phyloP scores from a whole-genome alignment of 2,888 invertebrate genomes.

The Drosophila paranaensis region DNA sequence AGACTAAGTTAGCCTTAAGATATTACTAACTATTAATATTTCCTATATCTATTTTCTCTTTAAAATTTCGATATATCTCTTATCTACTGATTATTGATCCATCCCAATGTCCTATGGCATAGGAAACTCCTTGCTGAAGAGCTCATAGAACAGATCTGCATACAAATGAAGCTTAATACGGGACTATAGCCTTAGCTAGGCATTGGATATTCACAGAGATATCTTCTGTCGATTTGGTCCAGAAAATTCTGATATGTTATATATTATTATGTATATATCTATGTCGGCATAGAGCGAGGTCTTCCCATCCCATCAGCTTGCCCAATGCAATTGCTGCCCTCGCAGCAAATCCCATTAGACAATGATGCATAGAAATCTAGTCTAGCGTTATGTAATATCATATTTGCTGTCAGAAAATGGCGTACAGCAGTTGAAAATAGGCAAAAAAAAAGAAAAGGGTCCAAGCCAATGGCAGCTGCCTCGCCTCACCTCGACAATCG shows the following conservation, averaged over 20 bases:
- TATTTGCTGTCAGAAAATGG: slow-evolving; percentile 30
- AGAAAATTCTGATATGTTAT: not conserved
- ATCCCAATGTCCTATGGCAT: too few species aligned
- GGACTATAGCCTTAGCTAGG: not conserved
- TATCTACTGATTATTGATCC: too few species aligned
- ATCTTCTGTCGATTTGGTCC: not conserved
- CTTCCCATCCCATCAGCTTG: too few species aligned
- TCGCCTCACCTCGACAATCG: slow-evolving; percentile 14
- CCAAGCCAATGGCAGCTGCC: slow-evolving; percentile 14
- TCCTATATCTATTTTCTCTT: too few species aligned
- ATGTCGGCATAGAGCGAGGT: not conserved
- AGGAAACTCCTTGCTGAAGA: too few species aligned
- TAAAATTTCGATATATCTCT: too few species aligned
- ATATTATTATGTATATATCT: not conserved
- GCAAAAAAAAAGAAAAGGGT: slow-evolving; percentile 4
- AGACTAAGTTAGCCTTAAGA: not conserved
- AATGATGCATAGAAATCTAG: slow-evolving; percentile 21
- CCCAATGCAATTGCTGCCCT: not conserved
- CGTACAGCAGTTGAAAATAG: slow-evolving; percentile 3
- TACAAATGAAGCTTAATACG: too few species aligned
- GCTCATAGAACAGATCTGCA: too few species aligned
- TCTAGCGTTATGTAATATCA: slow-evolving; percentile 32
- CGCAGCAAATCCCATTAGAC: slow-evolving; percentile 7
- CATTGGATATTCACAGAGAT: not conserved
- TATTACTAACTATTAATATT: not conserved